These are phyloP conservation scores for Silurus glanis DNA, from an alignment of 2,113 vertebrate species.

Conservation along the genomic window DNA sequence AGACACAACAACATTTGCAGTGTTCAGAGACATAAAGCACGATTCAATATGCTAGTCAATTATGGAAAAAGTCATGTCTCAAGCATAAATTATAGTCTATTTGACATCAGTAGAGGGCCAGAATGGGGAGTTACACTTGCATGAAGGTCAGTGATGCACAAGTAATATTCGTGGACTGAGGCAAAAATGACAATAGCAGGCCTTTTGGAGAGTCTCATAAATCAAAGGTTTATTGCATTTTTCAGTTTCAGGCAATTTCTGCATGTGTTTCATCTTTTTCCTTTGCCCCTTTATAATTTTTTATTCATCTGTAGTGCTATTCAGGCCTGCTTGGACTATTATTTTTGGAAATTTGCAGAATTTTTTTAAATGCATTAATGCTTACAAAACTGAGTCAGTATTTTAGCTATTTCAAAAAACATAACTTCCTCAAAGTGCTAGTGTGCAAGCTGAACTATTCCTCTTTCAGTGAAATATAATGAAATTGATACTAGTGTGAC, in stretches of 20 bases:
- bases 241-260: background rate
- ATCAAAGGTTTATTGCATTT: background rate
- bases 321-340: background rate
- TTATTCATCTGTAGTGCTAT: background rate
- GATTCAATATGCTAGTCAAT: background rate
- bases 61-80: background rate
- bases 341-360: background rate
- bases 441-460: background rate
- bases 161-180: background rate
- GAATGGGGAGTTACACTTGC: background rate
- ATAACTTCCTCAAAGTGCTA: background rate
- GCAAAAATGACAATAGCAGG: background rate
- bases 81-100: background rate
- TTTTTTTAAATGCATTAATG: background rate
- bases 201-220: background rate
- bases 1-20: background rate
- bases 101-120: background rate
- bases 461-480: background rate
- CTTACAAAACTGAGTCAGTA: background rate
- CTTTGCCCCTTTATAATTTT: background rate
- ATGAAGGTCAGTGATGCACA: background rate
- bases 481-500: background rate
- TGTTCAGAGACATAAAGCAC: background rate
- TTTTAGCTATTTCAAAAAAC: background rate
- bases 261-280: background rate